Evolutionary conservation across 2,113 vertebrate genomes (phyloP).

Genomic region (Nycticorax nycticorax): DNA sequence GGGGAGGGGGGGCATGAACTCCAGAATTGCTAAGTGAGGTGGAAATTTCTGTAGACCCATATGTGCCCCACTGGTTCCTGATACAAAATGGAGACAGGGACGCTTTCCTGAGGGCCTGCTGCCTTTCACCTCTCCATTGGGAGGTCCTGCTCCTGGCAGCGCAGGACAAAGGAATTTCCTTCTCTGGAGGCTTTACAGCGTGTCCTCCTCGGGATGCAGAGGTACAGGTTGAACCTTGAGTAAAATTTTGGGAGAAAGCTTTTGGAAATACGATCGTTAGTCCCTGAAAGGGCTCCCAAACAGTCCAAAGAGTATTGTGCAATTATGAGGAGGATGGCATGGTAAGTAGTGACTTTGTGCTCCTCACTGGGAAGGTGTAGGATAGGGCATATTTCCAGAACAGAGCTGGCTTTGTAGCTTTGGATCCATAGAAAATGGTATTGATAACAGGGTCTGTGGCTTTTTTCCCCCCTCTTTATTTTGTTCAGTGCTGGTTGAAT

Average conservation of each 20-base stretch:
- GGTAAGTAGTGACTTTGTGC: rapidly evolving
- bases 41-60: neutral
- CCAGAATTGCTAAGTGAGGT: neutral
- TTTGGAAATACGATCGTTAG: neutral
- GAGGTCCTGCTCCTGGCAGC: neutral
- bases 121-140: neutral
- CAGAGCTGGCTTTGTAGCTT: neutral
- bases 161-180: neutral
- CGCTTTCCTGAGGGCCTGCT: neutral
- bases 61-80: rapidly evolving
- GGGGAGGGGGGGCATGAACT: neutral
- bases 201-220: neutral
- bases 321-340: neutral
- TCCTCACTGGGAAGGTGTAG: neutral
- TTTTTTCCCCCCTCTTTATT: rapidly evolving
- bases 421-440: neutral
- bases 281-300: neutral
- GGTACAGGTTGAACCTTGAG: neutral
- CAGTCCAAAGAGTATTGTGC: neutral
- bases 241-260: neutral
- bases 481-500: neutral
- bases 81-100: neutral
- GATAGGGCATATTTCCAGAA: neutral
- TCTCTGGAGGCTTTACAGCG: neutral
- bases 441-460: rapidly evolving